phyloP scores from a whole-genome alignment of 2,797 vertebrate genomes.

The Cetoscarus ocellatus region DNA sequence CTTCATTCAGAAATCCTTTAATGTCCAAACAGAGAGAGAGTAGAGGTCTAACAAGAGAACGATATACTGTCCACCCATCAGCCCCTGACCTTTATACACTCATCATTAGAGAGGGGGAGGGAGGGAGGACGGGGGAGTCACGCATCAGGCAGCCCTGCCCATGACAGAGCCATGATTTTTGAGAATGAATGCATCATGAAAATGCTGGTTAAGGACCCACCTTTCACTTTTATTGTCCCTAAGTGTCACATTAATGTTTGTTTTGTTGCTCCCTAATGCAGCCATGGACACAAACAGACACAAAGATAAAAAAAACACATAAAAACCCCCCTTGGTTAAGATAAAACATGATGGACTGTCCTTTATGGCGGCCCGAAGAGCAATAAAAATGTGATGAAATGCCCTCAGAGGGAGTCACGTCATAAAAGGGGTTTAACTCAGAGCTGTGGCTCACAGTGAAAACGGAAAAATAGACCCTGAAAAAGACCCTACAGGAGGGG shows the following conservation, averaged over 20 bases:
- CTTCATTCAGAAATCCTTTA: slow-evolving; percentile 64
- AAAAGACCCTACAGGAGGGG: too few species aligned
- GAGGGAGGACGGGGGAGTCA: too few species aligned
- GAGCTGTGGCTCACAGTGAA: not conserved
- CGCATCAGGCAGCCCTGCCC: not conserved
- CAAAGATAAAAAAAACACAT: not conserved
- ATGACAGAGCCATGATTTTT: not conserved
- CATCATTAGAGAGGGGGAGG: not conserved
- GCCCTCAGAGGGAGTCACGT: not conserved
- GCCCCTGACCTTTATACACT: slow-evolving; percentile 28
- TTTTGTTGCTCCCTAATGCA: not conserved
- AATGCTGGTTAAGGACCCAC: not conserved
- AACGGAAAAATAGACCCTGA: too few species aligned
- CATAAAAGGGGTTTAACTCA: not conserved
- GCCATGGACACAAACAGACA: not conserved
- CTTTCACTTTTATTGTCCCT: not conserved
- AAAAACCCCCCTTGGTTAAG: not conserved
- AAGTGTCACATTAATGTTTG: not conserved
- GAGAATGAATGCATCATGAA: not conserved
- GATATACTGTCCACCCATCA: not conserved
- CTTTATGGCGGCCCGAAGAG: not conserved
- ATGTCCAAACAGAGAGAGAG: slow-evolving; percentile 21
- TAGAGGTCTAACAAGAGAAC: not conserved
- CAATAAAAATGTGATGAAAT: not conserved
- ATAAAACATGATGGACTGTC: not conserved